Evolutionary conservation across 2,888 invertebrate genomes (phyloP).

Genomic region (Lydus trimaculatus): DNA sequence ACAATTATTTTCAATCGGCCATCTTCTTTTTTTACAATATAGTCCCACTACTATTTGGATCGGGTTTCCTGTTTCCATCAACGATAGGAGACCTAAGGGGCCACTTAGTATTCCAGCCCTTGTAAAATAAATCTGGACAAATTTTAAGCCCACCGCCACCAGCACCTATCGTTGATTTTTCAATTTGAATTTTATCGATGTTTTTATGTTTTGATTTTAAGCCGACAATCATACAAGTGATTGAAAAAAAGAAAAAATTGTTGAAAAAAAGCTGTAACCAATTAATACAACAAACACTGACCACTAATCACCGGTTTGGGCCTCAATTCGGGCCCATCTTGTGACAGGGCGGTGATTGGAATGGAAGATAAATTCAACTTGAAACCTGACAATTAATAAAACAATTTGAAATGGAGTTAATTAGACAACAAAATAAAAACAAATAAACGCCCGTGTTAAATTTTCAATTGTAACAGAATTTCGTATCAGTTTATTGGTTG

Average conservation of each 20-base stretch:
- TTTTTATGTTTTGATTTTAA: neutral
- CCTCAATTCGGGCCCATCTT: neutral
- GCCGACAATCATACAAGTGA: neutral
- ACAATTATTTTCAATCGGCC: slow-evolving; percentile 62
- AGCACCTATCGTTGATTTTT: slow-evolving; percentile 38
- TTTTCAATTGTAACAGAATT: slow-evolving; percentile 1
- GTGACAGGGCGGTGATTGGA: slow-evolving; percentile 15
- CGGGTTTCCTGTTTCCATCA: slow-evolving; percentile 52
- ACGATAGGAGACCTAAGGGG: slow-evolving; percentile 51
- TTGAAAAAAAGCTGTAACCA: slow-evolving; percentile 38
- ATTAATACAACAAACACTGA: slow-evolving; percentile 40
- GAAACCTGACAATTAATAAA: slow-evolving; percentile 48
- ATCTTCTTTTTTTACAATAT: slow-evolving; percentile 45
- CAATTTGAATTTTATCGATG: slow-evolving; percentile 41
- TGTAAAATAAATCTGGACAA: slow-evolving; percentile 55
- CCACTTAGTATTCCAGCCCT: slow-evolving; percentile 45
- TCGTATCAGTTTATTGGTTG: slow-evolving; percentile 1
- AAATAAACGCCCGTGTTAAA: slow-evolving; percentile 3
- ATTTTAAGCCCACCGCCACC: slow-evolving; percentile 42
- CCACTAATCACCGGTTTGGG: slow-evolving; percentile 33
- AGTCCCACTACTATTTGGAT: slow-evolving; percentile 33
- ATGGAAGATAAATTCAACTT: neutral
- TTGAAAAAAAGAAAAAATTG: slow-evolving; percentile 13
- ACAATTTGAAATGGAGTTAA: slow-evolving; percentile 52
- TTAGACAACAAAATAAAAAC: slow-evolving; percentile 44